These are phyloP conservation scores for Drosophila nr. medialis DNA, from an alignment of 2,888 invertebrate species.

Conservation along the genomic window DNA sequence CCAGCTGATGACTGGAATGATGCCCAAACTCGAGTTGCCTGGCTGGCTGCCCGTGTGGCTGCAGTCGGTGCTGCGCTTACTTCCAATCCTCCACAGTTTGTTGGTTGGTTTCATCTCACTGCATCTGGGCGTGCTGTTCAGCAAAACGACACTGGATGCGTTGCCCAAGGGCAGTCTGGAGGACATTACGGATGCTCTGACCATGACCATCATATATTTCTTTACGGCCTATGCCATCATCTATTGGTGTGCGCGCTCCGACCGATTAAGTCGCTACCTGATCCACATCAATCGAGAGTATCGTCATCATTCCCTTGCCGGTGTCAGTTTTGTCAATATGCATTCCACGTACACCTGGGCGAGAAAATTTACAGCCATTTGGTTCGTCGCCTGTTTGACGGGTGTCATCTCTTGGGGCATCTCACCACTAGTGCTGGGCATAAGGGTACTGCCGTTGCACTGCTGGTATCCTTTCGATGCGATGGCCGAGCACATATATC, in stretches of 20 bases:
- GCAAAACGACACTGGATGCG: conserved; percentile 69
- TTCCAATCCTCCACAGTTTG: conserved; percentile 34
- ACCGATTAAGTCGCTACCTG: conserved; percentile 55
- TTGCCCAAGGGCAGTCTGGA: conserved; percentile 70
- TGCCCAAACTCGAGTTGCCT: conserved; percentile 53
- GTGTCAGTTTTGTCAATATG: conserved; percentile 77
- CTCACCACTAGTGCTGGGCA: conserved; percentile 71
- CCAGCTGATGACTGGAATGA: conserved; percentile 62
- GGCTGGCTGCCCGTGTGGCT: conserved; percentile 42
- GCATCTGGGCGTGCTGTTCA: conserved; percentile 71
- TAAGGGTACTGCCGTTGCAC: conserved; percentile 71
- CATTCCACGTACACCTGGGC: conserved; percentile 54
- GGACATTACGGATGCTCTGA: conserved; percentile 78
- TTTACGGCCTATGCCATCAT: conserved; percentile 70
- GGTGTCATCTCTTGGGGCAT: conserved; percentile 77
- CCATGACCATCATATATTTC: conserved; percentile 77
- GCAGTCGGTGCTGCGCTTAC: conserved; percentile 1
- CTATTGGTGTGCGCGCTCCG: conserved; percentile 72
- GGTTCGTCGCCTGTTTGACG: conserved; percentile 68
- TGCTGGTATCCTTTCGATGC: conserved; percentile 84
- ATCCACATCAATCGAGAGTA: conserved; percentile 65
- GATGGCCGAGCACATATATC: conserved; percentile 65
- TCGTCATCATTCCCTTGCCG: conserved; percentile 80
- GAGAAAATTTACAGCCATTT: conserved; percentile 56
- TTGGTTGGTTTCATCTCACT: conserved; percentile 53